Base-by-base conservation (phyloP, 2,797 vertebrate genomes). In the Acanthurus lineatus region DNA sequence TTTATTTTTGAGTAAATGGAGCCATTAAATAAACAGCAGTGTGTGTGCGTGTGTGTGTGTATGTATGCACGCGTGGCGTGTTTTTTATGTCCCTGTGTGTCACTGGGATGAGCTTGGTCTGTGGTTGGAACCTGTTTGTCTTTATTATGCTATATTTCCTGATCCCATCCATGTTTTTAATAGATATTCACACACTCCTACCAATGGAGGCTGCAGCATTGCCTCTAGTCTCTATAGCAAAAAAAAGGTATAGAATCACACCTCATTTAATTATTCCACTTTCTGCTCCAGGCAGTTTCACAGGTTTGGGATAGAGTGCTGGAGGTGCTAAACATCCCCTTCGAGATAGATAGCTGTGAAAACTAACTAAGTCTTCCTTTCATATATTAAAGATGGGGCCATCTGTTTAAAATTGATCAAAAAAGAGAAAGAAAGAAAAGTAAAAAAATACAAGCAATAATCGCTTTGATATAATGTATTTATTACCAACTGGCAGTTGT, bases 111-210 rank as follows among this genome's bases (percentile, higher is more conserved):
- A 51, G n/a, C 42, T 32, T 61, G 64, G 62, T 57, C 58, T 69
- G 54, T 58, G 54, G 35, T 65, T 15, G 20, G 59, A 68, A 11
- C 20, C n/a, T 35, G 42, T 86, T 85, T 70, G 40, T 77, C 83
- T 80, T 60, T 60, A 63, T 71, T 72, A 49, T 42, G 17, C 25
- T 68, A 1, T 14, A 56, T 60, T 71, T 75, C 70, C 58, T 22
- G 3, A 16, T 69, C 19, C 60, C 52, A 49, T 66, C 7, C 16
- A 16, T 70, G 59, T 59, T 28, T 77, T 47, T 58, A 32, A 79
- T 68, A 64, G 32, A 56, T 68, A 74, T 79, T 80, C 85, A 73
- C 81, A 72, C 53, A 61, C 76, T 79, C 71, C 74, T 63, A 76
- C 77, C 71, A 52, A 62, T 0, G 1, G 38, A 63, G 52, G 49